Evolutionary conservation across 2,888 invertebrate species (phyloP).

Genomic region (Strigamia transsilvanica): DNA sequence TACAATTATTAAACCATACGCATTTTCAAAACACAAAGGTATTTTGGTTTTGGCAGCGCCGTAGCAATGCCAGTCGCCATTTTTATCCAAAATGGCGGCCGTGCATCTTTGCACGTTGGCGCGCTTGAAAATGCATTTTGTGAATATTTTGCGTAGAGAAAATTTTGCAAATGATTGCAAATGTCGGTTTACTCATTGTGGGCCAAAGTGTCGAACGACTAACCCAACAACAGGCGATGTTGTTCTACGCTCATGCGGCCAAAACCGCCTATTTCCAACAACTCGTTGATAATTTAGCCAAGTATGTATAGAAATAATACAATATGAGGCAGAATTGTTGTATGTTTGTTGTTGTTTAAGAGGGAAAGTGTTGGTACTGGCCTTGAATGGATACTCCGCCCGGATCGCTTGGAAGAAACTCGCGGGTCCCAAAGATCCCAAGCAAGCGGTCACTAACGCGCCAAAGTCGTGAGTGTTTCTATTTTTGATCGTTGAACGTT

Average conservation of each 20-base stretch:
- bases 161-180: slow-evolving; percentile 24
- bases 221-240: not conserved
- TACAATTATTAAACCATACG: slow-evolving; percentile 29
- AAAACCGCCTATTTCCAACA: not conserved
- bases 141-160: not conserved
- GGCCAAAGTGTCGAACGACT: not conserved
- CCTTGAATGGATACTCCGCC: slow-evolving; percentile 4
- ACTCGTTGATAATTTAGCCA: not conserved
- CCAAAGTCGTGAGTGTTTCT: slow-evolving; percentile 16
- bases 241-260: not conserved
- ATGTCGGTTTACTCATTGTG: slow-evolving; percentile 12
- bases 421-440: slow-evolving; percentile 36
- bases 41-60: too few species aligned
- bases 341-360: too few species aligned
- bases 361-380: slow-evolving; percentile 32
- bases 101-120: too few species aligned
- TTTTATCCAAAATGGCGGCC: too few species aligned
- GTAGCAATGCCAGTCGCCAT: too few species aligned
- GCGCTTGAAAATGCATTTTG: too few species aligned
- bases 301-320: not conserved
- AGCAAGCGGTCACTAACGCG: not conserved
- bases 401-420: not conserved
- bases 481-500: too few species aligned
- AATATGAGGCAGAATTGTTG: too few species aligned
- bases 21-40: not conserved